Conservation (phyloP, 2,888 invertebrate species). For the Cylloceria caligata region DNA sequence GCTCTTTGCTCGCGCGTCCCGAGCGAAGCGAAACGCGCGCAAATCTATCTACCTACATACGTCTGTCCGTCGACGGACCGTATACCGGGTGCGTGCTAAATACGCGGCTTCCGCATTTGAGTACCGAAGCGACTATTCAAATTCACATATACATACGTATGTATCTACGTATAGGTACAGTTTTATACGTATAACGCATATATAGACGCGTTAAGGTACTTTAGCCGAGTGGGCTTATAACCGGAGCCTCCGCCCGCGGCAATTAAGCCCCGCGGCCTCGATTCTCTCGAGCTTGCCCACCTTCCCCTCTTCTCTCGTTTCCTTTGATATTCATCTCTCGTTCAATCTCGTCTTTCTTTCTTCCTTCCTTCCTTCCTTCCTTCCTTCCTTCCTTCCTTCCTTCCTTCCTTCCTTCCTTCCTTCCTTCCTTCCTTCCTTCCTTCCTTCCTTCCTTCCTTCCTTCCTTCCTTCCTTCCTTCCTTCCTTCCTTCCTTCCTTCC, state of each 20-base stretch:
- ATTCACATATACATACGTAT: slow-evolving; percentile 4
- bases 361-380: slow-evolving; percentile 56
- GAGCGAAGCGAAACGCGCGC: slow-evolving; percentile 40
- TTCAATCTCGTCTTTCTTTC: slow-evolving; percentile 49
- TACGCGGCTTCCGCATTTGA: slow-evolving; percentile 72
- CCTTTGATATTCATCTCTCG: slow-evolving; percentile 51
- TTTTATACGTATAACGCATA: slow-evolving; percentile 17
- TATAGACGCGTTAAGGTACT: slow-evolving; percentile 10
- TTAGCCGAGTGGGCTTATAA: not conserved
- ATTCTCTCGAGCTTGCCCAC: not conserved
- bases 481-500: no score
- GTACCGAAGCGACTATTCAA: slow-evolving; percentile 46
- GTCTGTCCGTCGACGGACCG: slow-evolving; percentile 19
- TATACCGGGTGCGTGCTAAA: slow-evolving; percentile 68
- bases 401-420: not conserved
- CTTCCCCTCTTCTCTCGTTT: slow-evolving; percentile 42
- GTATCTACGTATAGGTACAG: slow-evolving; percentile 12
- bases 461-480: no score
- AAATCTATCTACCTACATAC: slow-evolving; percentile 38
- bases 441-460: no score
- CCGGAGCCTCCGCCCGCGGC: slow-evolving; percentile 50
- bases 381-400: not conserved
- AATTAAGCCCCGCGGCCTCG: slow-evolving; percentile 62
- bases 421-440: no score
- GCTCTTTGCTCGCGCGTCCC: slow-evolving; percentile 39